These are phyloP conservation scores for Sprattus sprattus DNA, from an alignment of 2,113 vertebrate species.

Conservation along the genomic window DNA sequence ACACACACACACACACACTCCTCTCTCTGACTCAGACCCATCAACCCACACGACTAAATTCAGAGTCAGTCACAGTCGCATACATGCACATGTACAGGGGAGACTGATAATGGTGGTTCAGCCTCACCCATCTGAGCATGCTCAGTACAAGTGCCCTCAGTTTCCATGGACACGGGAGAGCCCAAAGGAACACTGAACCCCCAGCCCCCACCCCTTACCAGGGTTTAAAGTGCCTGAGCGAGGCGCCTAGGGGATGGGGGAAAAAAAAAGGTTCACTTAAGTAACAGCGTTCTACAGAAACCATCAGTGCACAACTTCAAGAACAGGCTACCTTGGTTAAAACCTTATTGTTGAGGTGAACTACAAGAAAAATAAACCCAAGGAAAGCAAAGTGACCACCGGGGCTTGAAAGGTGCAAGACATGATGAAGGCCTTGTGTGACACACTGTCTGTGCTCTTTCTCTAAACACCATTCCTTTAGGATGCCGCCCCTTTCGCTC, in stretches of 20 bases:
- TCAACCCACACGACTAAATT: not conserved
- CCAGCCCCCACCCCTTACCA: not conserved
- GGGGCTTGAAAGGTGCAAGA: constrained; percentile 51
- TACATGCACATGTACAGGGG: not conserved
- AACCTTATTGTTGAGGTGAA: constrained; percentile 30
- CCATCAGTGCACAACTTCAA: constrained; percentile 55
- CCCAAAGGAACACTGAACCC: not conserved
- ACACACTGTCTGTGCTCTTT: not conserved
- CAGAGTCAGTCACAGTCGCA: not conserved
- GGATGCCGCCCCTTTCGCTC: not conserved
- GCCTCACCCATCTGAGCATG: not conserved
- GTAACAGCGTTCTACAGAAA: constrained; percentile 38
- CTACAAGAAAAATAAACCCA: constrained; percentile 8
- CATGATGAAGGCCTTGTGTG: constrained; percentile 28
- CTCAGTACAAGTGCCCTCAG: not conserved
- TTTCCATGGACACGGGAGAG: not conserved
- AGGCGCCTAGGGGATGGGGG: not conserved
- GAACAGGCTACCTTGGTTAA: constrained; percentile 41
- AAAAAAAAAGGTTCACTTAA: not conserved
- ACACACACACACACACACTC: not conserved
- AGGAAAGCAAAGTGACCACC: not conserved
- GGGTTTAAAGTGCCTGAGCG: not conserved
- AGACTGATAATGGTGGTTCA: not conserved
- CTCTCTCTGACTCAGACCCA: not conserved
- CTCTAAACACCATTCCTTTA: not conserved